phyloP scores from a whole-genome alignment of 2,888 invertebrate species.

The Hyposoter didymator region DNA sequence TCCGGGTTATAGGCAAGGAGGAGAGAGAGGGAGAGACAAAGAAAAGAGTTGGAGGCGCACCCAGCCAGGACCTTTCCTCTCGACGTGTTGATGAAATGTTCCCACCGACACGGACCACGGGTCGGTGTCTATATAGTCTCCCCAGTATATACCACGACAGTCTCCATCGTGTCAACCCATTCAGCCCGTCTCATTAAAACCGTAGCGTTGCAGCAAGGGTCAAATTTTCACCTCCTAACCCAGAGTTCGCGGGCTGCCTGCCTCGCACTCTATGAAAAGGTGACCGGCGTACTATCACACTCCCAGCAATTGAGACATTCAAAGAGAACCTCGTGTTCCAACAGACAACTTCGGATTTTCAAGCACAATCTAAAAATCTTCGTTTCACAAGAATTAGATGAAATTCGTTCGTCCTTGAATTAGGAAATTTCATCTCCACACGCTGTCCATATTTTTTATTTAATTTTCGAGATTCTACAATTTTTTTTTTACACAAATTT shows the following conservation, averaged over 20 bases:
- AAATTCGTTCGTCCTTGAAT: not conserved
- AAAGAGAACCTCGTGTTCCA: not conserved
- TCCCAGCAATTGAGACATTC: constrained; percentile 36
- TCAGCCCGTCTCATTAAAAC: constrained; percentile 75
- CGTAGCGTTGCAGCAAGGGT: constrained; percentile 68
- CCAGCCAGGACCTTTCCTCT: constrained; percentile 39
- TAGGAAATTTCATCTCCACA: not conserved
- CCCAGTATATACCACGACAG: constrained; percentile 32
- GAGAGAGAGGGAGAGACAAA: constrained; percentile 10
- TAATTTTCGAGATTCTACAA: not conserved
- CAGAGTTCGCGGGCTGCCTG: constrained; percentile 10
- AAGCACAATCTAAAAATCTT: not conserved
- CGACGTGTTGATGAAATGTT: constrained; percentile 74
- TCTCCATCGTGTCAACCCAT: constrained; percentile 71
- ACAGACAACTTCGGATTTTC: not conserved
- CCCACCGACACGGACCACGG: constrained; percentile 61
- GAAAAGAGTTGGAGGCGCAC: not conserved
- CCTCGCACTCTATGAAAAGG: constrained; percentile 15
- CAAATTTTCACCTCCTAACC: constrained; percentile 25
- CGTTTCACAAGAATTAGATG: not conserved
- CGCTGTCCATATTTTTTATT: not conserved
- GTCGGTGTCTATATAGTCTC: constrained; percentile 24
- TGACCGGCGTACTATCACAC: not conserved
- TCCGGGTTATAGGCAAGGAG: not conserved
- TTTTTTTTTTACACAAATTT: too few relatives aligned